phyloP scores from a whole-genome alignment of 1,140 invertebrate genomes.

The Drosophila jambulina region DNA sequence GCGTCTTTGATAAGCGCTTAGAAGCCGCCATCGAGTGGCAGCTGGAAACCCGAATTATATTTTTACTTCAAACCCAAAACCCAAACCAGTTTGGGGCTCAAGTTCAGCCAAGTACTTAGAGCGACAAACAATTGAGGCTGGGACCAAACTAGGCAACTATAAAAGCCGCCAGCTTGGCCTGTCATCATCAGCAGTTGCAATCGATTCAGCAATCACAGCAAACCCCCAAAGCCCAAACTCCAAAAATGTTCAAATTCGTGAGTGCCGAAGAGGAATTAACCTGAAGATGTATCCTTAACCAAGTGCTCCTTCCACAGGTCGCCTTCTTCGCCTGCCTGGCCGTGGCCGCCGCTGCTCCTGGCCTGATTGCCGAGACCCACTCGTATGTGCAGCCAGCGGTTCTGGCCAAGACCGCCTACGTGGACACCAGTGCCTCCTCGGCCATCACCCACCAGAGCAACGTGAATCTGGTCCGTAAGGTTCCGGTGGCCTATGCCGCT shows the following conservation, averaged over 20 bases:
- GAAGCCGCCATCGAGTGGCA: slow-evolving; percentile 40
- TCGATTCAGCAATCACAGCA: slow-evolving; percentile 54
- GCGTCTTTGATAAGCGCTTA: slow-evolving; percentile 54
- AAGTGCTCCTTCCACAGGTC: slow-evolving; percentile 31
- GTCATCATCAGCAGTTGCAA: slow-evolving; percentile 72
- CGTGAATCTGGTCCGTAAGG: slow-evolving; percentile 73
- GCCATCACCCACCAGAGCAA: slow-evolving; percentile 86
- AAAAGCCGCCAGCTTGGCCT: slow-evolving; percentile 33
- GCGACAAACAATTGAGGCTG: slow-evolving; percentile 49
- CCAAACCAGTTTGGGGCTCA: slow-evolving; percentile 74
- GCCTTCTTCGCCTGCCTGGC: slow-evolving; percentile 74
- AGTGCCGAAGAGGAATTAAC: slow-evolving; percentile 29
- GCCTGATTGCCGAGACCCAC: slow-evolving; percentile 70
- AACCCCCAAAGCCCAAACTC: slow-evolving; percentile 34
- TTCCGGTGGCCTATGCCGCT: slow-evolving; percentile 58
- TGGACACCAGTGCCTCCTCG: slow-evolving; percentile 77
- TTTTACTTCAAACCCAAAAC: slow-evolving; percentile 41
- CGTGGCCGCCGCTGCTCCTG: slow-evolving; percentile 73
- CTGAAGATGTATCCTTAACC: neutral
- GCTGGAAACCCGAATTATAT: slow-evolving; percentile 31
- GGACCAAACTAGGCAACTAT: slow-evolving; percentile 39
- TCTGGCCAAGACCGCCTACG: slow-evolving; percentile 69
- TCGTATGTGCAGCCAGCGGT: slow-evolving; percentile 72
- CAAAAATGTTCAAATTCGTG: slow-evolving; percentile 82
- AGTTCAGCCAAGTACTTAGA: slow-evolving; percentile 61